Base-by-base conservation (phyloP, 2,797 vertebrate species). In the Poecile montanus region DNA sequence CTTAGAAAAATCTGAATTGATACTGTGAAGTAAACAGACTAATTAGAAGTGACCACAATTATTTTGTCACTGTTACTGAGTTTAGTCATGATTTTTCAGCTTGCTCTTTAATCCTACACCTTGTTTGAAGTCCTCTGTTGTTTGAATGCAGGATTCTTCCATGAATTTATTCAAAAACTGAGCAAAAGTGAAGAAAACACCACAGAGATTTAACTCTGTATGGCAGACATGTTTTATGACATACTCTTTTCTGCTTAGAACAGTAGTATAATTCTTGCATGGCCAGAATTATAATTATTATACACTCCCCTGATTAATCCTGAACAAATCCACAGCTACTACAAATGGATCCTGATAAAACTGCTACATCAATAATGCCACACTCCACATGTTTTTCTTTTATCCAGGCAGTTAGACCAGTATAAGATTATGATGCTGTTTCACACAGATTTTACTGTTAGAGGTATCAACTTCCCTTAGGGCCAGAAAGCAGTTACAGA, bases 1-100 rank as follows among this genome's bases (percentile, higher is more conserved):
- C 68, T 86, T 32, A 45, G 63, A 83, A 91, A 95, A 93, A 86
- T 63, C 11, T 73, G 85, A 81, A 93, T 61, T 87, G 44, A 53
- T 80, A 71, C 61, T 15, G 10, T 38, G 77, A 91, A 89, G 40
- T 74, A 91, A 90, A 91, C 71, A 89, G 71, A 67, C 88, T 95
- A 96, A 96, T 89, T 93, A 74, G 76, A 91, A 94, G 58, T 44
- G 86, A 96, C 87, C 95, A 72, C 83, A 90, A 94, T 93, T 94
- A 92, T 74, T 96, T 14, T 87, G 94, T 80, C 74, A 89, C 71
- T 93, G 67, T 94, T 86, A 53, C 62, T 0, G 6, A 86, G 50
- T 88, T 96, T 6, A 74, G 72, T 48, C 32, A 63, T 81, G 48
- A 95, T 88, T 90, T 88, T 94, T 67, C 57, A 82, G 77, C 71